Evolutionary conservation across 2,888 invertebrate genomes (phyloP), one percentile per base, ranked within the genome.

Genomic region (Scaptomyza tumidula): DNA sequence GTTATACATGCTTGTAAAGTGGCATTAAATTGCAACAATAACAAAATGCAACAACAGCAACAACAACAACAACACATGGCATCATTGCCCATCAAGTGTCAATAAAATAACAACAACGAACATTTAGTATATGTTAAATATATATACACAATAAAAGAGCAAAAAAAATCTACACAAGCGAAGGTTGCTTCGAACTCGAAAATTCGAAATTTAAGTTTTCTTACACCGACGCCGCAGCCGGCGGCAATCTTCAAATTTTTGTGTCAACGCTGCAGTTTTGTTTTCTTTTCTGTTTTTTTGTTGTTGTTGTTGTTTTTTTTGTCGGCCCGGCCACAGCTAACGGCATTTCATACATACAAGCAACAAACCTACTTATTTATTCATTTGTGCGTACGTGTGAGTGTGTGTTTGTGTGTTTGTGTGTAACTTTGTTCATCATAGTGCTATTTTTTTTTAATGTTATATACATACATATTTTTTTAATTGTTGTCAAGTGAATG

Each of bases 11-110:
- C 71, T 66, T 75, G 76, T 79, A 75, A 82, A 79, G 68, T 75
- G 79, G 71, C 71, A 82, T 86, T 75, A 71, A 82, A 82, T 71
- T 79, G 68, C 80, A 75, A 79, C 80, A 79, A 77, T 72, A 77
- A 75, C 68, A 72, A 72, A 62, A 75, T 31, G 49, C 53, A 57
- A 66, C 49, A 65, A 24, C 63, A 46, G 13, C 56, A 57, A 16
- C 52, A 65, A 37, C 37, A 7, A 14, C 41, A 57, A 65, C 37
- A 68, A 39, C 66, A 61, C 64, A 74, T 60, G 70, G 54, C 55
- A 62, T 57, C 61, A 65, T 57, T 65, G 76, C 56, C 65, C 65
- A 63, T 35, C 76, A 75, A 77, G 74, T 77, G 75, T 75, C 52
- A 81, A 71, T 78, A 71, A 66, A 81, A 44, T 16, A 54, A 53